phyloP scores from a whole-genome alignment of 2,888 invertebrate species.

The Cataglyphis albicans region DNA sequence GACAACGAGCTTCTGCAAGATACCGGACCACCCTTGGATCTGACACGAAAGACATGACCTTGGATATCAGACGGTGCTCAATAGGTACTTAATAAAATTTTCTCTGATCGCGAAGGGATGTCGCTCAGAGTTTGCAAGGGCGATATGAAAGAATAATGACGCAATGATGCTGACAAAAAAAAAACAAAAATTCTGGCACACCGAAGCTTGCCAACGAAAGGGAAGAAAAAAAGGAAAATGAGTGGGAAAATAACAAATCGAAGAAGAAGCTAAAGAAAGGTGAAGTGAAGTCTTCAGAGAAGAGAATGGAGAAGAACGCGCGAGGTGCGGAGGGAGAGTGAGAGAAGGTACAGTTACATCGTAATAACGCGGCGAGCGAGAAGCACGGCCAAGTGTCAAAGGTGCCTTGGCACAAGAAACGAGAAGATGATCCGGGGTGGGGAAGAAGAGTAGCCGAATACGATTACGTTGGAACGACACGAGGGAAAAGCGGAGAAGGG shows the following conservation, averaged over 20 bases:
- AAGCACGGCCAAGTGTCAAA: slow-evolving; percentile 41
- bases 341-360: slow-evolving; percentile 47
- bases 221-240: not conserved
- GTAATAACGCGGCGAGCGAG: slow-evolving; percentile 51
- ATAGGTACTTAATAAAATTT: slow-evolving; percentile 53
- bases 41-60: slow-evolving; percentile 84
- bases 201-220: not conserved
- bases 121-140: not conserved
- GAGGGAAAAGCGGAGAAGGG: slow-evolving; percentile 19
- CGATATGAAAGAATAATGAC: not conserved
- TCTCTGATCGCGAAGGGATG: slow-evolving; percentile 36
- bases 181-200: not conserved
- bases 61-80: slow-evolving; percentile 57
- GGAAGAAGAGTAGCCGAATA: slow-evolving; percentile 49
- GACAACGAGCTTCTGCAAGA: slow-evolving; percentile 73
- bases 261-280: not conserved
- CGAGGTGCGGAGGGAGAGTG: slow-evolving; percentile 31
- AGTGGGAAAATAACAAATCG: slow-evolving; percentile 8
- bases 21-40: slow-evolving; percentile 81
- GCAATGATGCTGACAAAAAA: not conserved
- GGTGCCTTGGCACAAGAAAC: slow-evolving; percentile 48
- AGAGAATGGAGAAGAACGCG: slow-evolving; percentile 39
- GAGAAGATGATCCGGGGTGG: slow-evolving; percentile 35
- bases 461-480: slow-evolving; percentile 42
- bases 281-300: not conserved